Evolutionary conservation across 2,888 invertebrate genomes (phyloP), one percentile per base, ranked within the genome.

Genomic region (Drosophila sordidula): DNA sequence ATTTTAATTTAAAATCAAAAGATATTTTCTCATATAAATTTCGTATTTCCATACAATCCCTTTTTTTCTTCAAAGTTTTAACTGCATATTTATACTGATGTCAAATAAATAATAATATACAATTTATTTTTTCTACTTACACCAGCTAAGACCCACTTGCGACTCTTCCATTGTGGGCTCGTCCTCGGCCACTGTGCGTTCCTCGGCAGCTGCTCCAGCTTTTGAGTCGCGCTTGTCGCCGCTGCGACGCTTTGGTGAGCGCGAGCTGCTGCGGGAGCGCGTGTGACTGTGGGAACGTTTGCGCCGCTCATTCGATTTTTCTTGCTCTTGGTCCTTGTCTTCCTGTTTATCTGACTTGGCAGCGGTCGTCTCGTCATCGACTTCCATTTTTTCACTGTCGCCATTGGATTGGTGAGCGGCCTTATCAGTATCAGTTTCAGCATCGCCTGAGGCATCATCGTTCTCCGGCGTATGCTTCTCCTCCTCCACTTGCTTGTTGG

Each of bases 101-200:
- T 9, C 8, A 9, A 9, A 36, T 36, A 5, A 36, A 36, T 12
- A 12, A 8, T 14, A 14, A 9, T 39, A 39, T 16, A 12, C 12
- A 34, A 5, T 34, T 11, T 4, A 12, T 34, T 12, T 11, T 44
- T 8, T 25, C 2, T 57, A 91, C 92, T 92, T 87, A 92, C 92
- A 97, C 98, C 94, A 87, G 94, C 94, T 91, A 14, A 92, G 75
- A 0, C 90, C 90, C 68, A 91, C 86, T 74, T 91, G 89, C 45
- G 90, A 89, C 18, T 92, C 91, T 62, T 91, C 91, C 58, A 91
- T 87, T 11, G 90, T 86, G 22, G 92, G 91, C 56, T 92, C 92
- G 69, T 91, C 92, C 77, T 91, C 91, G 41, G 90, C 90, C 18
- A 91, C 91, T 8, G 87, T 88, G 11, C 90, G 88, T 32, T 92